phyloP scores from a whole-genome alignment of 2,888 invertebrate genomes.

The Drosophila trichaetosa region DNA sequence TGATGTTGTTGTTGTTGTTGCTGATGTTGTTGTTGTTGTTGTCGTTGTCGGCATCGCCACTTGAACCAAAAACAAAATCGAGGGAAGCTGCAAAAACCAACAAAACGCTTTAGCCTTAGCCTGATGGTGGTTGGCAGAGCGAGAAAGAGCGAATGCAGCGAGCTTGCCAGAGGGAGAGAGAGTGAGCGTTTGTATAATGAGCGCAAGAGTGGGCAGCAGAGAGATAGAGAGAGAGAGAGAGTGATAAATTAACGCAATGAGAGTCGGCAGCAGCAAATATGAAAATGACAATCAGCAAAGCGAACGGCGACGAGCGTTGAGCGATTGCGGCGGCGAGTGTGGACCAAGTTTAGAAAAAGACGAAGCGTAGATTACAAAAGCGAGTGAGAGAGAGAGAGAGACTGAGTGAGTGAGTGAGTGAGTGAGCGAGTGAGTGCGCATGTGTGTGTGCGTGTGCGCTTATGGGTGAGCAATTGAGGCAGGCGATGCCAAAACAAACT shows the following conservation, averaged over 20 bases:
- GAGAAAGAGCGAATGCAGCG: constrained; percentile 32
- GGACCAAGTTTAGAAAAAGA: constrained; percentile 76
- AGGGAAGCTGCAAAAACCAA: constrained; percentile 76
- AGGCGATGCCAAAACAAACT: constrained; percentile 25
- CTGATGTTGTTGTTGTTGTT: constrained; percentile 1
- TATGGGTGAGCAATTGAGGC: constrained; percentile 52
- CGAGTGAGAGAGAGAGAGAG: constrained; percentile 16
- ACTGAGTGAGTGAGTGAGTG: constrained; percentile 1
- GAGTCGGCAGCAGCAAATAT: constrained; percentile 38
- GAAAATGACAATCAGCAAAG: constrained; percentile 74
- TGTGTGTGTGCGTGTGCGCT: constrained; percentile 17
- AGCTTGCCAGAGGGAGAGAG: constrained; percentile 12
- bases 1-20: constrained; percentile 1
- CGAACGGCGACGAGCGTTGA: constrained; percentile 32
- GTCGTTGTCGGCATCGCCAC: constrained; percentile 60
- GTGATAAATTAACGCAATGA: constrained; percentile 57
- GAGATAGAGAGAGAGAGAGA: constrained; percentile 26
- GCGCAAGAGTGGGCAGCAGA: constrained; percentile 9
- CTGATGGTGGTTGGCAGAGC: constrained; percentile 41
- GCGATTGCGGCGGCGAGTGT: constrained; percentile 63
- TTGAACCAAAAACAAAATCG: constrained; percentile 73
- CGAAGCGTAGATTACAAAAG: constrained; percentile 54
- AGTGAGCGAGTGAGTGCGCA: constrained; percentile 10
- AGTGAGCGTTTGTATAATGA: background rate
- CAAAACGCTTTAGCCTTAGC: constrained; percentile 60